Evolutionary conservation across 2,797 vertebrate genomes (phyloP), one percentile per base, ranked within the genome.

Genomic region (Hylomyscus alleni): DNA sequence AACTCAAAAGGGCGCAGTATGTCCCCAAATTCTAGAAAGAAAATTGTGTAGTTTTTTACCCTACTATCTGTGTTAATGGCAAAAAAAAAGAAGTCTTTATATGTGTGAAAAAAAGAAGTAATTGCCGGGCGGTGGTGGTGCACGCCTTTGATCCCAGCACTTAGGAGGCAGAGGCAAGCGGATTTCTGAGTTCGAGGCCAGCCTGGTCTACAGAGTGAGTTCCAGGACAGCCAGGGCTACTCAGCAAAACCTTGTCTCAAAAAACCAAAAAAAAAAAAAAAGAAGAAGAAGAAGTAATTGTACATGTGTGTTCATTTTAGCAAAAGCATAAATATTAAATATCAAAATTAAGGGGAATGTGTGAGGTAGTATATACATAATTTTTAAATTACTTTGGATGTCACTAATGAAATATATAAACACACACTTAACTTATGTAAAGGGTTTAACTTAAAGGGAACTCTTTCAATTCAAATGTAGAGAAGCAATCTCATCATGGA

Each of bases 11-110:
- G 52, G 3, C 17, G 22, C 83, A 54, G 1, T 19, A n/a, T 22
- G 56, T 62, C 40, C 26, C 17, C 65, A 87, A 56, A 34, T 75
- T 84, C 62, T 88, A 62, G 62, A 90, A 96, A 93, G 72, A 89
- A 94, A 93, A 85, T 22, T 67, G 65, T 44, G 44, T 44, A 44
- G 44, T 44, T 44, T 44, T 44, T 44, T 44, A 44, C 44, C 44
- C 3, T 44, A 44, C 44, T 44, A 44, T 44, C 44, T 44, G 6
- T 44, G 44, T 44, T 44, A 44, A 44, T 44, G 44, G 44, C 44
- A 44, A 44, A 44, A 44, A 44, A 44, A 44, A 44, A 44, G 44
- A 44, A 44, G 6, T 44, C 44, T 44, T 44, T 44, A 44, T 44
- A 44, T 44, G 44, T 44, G 44, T 44, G 44, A 44, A 44, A 44